Evolutionary conservation across 2,113 vertebrate species (phyloP).

Genomic region (Lichenostomus cassidix): DNA sequence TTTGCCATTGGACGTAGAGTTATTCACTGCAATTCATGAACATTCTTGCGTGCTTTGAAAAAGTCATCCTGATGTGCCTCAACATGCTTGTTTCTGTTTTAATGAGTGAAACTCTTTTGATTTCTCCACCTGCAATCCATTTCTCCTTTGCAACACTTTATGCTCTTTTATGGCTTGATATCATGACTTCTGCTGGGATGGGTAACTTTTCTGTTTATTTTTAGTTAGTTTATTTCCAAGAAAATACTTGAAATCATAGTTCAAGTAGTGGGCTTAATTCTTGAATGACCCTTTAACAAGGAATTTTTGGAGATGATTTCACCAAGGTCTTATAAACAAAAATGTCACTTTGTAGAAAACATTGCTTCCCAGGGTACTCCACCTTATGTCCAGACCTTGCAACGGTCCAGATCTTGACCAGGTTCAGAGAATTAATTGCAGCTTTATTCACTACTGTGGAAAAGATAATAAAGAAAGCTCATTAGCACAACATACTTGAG

Average conservation of each 20-base stretch:
- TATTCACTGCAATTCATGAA: background rate
- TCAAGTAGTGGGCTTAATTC: background rate
- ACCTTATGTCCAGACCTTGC: background rate
- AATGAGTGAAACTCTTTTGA: background rate
- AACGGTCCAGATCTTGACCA: background rate
- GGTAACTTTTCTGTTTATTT: background rate
- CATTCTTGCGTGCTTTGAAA: background rate
- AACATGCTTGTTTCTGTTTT: slow-evolving; percentile 8
- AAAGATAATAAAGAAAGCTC: background rate
- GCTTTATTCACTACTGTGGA: background rate
- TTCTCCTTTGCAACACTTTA: slow-evolving; percentile 13
- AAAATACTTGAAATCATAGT: background rate
- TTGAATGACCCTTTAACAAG: background rate
- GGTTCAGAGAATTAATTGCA: background rate
- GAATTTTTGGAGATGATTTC: background rate
- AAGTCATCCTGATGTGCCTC: background rate
- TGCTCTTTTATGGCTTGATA: background rate
- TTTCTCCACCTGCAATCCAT: slow-evolving; percentile 14
- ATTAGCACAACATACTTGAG: background rate
- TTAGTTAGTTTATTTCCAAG: background rate
- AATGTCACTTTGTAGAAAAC: background rate
- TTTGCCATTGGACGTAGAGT: slow-evolving; percentile 8
- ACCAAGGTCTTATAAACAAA: background rate
- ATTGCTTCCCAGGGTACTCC: background rate
- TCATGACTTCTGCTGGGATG: background rate